Evolutionary conservation across 1,140 invertebrate genomes (phyloP), one percentile per base, ranked within the genome.

Genomic region (Lordiphosa stackelbergi): DNA sequence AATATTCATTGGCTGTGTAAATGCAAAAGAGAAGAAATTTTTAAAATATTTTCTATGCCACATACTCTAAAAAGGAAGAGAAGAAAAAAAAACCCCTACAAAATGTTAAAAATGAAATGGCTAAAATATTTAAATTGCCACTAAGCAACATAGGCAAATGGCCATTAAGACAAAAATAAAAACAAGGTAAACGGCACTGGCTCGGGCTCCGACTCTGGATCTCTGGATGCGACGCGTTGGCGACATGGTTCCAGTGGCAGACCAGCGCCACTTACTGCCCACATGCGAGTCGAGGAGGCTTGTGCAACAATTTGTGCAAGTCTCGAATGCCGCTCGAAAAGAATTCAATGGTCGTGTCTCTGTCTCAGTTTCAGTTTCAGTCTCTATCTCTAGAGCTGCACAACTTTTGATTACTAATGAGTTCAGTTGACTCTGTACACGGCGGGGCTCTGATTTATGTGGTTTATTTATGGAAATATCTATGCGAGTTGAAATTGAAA

Each of bases 381-480:
- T 40, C 40, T 24, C 10, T 35, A 46, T 22, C 53, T 38, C 9
- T 7, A 28, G 52, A 5, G 51, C 43, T 69, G 68, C 71, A 81
- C 75, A 75, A 49, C 75, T 83, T 75, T 83, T 77, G 75, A 77
- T 81, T 81, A 81, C 75, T 83, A 81, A 81, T 81, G 75, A 81
- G 72, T 60, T 53, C 38, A 53, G 58, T 69, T 36, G 45, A 36
- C 70, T 51, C 43, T 28, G 37, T 66, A 46, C 57, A 41, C 28
- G 38, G 16, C 42, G 43, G 49, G 71, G 75, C 75, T 71, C 75
- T 81, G 75, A 81, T 81, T 81, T 81, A 81, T 81, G 77, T 69
- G 60, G 53, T 81, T 81, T 81, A 81, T 83, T 81, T 81, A 81
- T 81, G 75, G 66, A 75, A 75, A 79, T 68, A 74, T 81, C 75